A percentile compares a stretch with the other conserved stretches of the same genome.
Conservation (phyloP, 2,888 invertebrate genomes). For the Eilema depressum region DNA sequence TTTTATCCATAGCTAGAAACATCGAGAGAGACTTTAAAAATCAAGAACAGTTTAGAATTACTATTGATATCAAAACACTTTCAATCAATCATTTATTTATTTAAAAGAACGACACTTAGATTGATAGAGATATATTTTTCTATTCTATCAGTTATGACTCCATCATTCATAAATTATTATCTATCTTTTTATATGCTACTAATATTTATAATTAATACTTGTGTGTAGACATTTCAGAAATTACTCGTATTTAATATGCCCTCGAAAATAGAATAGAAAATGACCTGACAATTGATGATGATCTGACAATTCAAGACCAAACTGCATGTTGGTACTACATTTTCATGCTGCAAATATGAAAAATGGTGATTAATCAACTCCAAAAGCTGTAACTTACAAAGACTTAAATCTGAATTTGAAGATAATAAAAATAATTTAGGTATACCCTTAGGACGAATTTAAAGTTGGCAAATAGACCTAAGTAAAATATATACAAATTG, state of each 20-base stretch:
- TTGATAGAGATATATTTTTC: background rate
- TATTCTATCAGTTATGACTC: background rate
- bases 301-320: no score
- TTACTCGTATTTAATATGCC: no score
- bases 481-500: constrained; percentile 32
- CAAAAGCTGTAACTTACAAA: no score
- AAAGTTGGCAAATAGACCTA: no score
- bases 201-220: no score
- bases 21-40: background rate
- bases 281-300: no score
- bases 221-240: no score
- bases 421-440: background rate
- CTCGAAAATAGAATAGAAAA: no score
- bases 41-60: background rate
- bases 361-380: background rate
- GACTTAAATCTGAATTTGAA: no score
- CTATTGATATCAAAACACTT: background rate
- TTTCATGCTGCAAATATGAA: background rate
- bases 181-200: no score
- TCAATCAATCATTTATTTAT: background rate
- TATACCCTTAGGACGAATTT: background rate
- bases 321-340: no score
- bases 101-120: background rate
- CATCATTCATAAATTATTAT: background rate
- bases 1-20: background rate